Conservation (phyloP, 2,113 vertebrate species). For the Myanophis thanlyinensis region DNA sequence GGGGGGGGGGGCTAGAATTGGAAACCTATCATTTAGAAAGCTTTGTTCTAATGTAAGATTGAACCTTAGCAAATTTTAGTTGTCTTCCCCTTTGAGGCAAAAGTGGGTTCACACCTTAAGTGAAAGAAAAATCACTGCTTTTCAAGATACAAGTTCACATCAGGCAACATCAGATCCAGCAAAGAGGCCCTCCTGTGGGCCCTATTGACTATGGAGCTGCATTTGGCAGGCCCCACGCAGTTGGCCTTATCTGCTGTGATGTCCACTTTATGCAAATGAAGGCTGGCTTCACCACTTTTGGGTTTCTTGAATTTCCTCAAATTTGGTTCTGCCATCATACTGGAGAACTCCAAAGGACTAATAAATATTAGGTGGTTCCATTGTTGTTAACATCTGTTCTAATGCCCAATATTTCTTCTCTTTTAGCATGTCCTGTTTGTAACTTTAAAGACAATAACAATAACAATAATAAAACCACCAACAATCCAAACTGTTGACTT, state of each 20-base stretch:
- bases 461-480: no score
- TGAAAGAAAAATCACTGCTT: background rate
- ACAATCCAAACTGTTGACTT: no score
- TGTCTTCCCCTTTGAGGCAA: background rate
- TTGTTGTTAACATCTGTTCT: background rate
- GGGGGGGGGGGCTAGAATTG: background rate
- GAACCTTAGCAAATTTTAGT: background rate
- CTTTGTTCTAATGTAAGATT: background rate
- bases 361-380: background rate
- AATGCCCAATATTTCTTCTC: background rate
- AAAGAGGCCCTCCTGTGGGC: background rate
- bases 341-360: background rate
- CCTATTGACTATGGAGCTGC: background rate
- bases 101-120: background rate
- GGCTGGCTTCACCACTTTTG: background rate
- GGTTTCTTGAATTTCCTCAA: background rate
- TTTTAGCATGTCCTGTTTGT: background rate
- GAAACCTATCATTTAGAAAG: background rate
- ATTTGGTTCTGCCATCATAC: background rate
- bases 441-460: background rate
- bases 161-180: background rate
- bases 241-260: background rate
- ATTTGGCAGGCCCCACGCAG: background rate
- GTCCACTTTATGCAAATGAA: background rate
- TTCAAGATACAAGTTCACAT: background rate